These are phyloP conservation scores for Drosophila arawakana DNA, from an alignment of 1,140 invertebrate genomes.

Conservation along the genomic window DNA sequence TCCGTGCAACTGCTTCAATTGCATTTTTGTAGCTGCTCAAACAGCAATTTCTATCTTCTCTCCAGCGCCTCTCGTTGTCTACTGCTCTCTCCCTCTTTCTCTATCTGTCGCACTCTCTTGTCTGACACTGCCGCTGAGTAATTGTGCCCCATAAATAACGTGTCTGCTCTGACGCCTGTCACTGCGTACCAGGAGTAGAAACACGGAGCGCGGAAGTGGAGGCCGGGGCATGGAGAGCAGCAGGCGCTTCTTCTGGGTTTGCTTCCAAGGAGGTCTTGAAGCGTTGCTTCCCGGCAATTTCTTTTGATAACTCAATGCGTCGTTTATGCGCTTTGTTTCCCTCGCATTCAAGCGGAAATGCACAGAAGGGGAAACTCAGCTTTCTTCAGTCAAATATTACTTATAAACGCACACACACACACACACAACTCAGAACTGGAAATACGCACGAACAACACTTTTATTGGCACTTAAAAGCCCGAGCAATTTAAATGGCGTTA, in stretches of 20 bases:
- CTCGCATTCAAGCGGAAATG: constrained; percentile 50
- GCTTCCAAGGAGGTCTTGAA: constrained; percentile 21
- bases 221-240: background rate
- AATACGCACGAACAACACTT: constrained; percentile 45
- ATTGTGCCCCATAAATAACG: constrained; percentile 57
- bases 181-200: background rate
- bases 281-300: constrained; percentile 41
- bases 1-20: constrained; percentile 42
- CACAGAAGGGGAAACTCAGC: constrained; percentile 2
- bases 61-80: background rate
- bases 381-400: background rate
- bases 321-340: constrained; percentile 58
- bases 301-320: constrained; percentile 60
- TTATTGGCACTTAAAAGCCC: constrained; percentile 51
- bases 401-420: constrained; percentile 7
- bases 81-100: background rate
- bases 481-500: constrained; percentile 42
- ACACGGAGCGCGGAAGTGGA: background rate
- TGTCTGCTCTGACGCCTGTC: constrained; percentile 54
- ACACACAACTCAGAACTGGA: background rate
- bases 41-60: constrained; percentile 16
- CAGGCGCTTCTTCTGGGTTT: background rate
- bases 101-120: background rate
- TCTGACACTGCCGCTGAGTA: constrained; percentile 30
- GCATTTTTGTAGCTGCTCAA: constrained; percentile 11